phyloP scores from a whole-genome alignment of 2,797 vertebrate species.

The Iguana delicatissima region DNA sequence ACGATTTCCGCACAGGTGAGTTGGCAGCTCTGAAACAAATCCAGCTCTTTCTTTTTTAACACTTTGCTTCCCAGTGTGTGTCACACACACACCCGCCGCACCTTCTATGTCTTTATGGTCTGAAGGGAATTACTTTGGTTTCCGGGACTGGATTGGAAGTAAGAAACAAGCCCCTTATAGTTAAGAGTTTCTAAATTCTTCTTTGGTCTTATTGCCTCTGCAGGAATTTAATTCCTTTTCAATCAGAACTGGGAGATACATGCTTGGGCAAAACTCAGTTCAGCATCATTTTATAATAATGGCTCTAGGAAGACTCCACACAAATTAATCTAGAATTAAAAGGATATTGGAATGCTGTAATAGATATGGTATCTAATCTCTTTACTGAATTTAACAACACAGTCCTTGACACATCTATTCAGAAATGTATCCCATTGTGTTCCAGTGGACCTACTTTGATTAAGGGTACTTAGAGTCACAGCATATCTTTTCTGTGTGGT shows the following conservation, averaged over 20 bases:
- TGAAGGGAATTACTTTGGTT: neutral
- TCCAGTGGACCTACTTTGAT: neutral
- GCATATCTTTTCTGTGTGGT: neutral
- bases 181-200: neutral
- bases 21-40: neutral
- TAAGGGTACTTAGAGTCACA: neutral
- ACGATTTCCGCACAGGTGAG: conserved; percentile 40
- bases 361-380: neutral
- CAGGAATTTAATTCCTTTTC: neutral
- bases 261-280: neutral
- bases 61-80: neutral
- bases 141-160: neutral
- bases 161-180: neutral
- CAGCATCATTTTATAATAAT: neutral
- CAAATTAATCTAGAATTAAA: neutral
- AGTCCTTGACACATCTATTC: neutral
- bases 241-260: neutral
- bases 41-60: neutral
- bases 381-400: neutral
- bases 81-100: too few species aligned
- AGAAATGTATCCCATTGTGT: neutral
- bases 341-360: neutral
- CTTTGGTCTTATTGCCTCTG: neutral
- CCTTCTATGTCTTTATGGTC: neutral
- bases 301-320: neutral